Evolutionary conservation across 2,888 invertebrate species (phyloP), one percentile per base, ranked within the genome.

Genomic region (Leucophora obtusa): DNA sequence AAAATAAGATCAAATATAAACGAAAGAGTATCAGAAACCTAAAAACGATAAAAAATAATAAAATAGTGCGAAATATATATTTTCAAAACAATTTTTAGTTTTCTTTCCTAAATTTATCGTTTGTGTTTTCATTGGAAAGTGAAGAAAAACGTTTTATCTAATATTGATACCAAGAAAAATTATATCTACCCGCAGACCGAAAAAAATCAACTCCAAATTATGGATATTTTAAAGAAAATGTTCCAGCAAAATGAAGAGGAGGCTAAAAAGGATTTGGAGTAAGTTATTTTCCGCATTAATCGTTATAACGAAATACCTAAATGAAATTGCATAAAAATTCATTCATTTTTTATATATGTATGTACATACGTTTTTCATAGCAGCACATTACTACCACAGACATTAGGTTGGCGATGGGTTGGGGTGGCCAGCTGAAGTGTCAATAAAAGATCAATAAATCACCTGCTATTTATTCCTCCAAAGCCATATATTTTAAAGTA

Each of bases 161-260:
- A 60, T 10, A 18, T 6, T n/a, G 14, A 21, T n/a, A 47, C 33
- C n/a, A 65, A 21, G 21, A 72, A 62, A 11, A 63, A 69, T 50
- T 56, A n/a, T 73, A 69, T 65, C 72, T 59, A 63, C 68, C 60
- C 53, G 11, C 4, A 11, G 68, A 35, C 10, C 35, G 10, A 35
- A 47, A 58, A 78, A 35, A 73, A 79, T 73, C 62, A 63, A 62
- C 10, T 9, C 7, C 2, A 10, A 35, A 35, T 18, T 60, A 87
- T 88, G 87, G 87, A 87, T 84, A 84, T 87, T 80, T 84, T 88
- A 83, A 86, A 86, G 84, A 88, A 87, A 86, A 87, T 88, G 86
- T 88, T 88, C 70, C 85, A 86, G 71, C 85, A 84, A 79, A 85
- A 82, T 73, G 83, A 83, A 17, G 83, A 83, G 63, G 85, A 85